Base-by-base conservation (phyloP, 1,140 invertebrate species). In the Chironomus tepperi region DNA sequence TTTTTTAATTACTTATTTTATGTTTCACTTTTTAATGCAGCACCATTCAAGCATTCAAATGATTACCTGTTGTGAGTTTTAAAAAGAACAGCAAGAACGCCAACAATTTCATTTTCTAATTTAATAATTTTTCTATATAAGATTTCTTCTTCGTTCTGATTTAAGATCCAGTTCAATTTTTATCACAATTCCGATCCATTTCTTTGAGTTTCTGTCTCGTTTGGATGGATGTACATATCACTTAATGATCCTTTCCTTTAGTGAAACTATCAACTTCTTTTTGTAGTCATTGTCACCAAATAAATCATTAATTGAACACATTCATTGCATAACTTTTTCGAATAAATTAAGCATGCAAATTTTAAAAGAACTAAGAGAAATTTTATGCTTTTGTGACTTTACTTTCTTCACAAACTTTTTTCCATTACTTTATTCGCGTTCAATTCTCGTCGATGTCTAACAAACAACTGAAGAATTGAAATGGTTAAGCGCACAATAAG, bases 11-110 rank as follows among this genome's bases (percentile, higher is more conserved):
- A 34, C 24, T 34, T 34, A 2, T 34, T n/a, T n/a, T n/a, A n/a
- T n/a, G n/a, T n/a, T 1, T n/a, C 47, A 57, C 47, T n/a, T 57
- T 57, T 15, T 15, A 9, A 57, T 57, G 12, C 12, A 57, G n/a
- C 12, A 57, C 47, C 12, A 57, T n/a, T 15, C 12, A 12, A 47
- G 15, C 47, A 57, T n/a, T n/a, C 15, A n/a, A n/a, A n/a, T 57
- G 47, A 57, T 57, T 57, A 57, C 47, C 47, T 57, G 47, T 57
- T 57, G 47, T 57, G 47, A 57, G 47, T 15, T 57, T 57, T n/a
- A 57, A 57, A n/a, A 57, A 57, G 47, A 57, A 57, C 47, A 57
- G 47, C 47, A 57, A 57, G 47, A 57, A 57, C 47, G 47, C 47
- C 12, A 57, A n/a, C 47, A 57, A 57, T 57, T 57, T 57, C 47